phyloP scores from a whole-genome alignment of 2,113 vertebrate genomes.

The Brachyistius frenatus region DNA sequence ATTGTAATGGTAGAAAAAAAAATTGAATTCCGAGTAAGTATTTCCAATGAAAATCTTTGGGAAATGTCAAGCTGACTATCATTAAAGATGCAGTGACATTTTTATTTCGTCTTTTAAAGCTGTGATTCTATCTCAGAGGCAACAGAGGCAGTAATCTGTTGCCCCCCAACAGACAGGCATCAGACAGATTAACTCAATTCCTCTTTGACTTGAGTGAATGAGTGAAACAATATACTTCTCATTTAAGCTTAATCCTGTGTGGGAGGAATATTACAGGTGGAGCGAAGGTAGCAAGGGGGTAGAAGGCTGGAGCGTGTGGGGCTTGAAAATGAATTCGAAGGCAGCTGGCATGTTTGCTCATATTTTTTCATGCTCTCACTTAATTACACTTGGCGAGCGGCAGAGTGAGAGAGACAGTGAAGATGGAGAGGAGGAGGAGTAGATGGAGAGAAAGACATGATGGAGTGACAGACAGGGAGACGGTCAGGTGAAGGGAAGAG shows the following conservation, averaged over 20 bases:
- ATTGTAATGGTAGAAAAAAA: slow-evolving; percentile 14
- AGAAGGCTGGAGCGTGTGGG: slow-evolving; percentile 2
- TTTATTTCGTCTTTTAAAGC: slow-evolving; percentile 77
- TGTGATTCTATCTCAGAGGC: slow-evolving; percentile 71
- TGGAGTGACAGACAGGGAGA: slow-evolving; percentile 62
- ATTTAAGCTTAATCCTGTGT: slow-evolving; percentile 70
- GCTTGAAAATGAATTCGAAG: slow-evolving; percentile 62
- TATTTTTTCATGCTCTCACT: slow-evolving; percentile 63
- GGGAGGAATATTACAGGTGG: slow-evolving; percentile 67
- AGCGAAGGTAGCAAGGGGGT: slow-evolving; percentile 24
- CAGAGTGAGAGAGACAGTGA: slow-evolving; percentile 23
- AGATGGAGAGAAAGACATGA: slow-evolving; percentile 53
- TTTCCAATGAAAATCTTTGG: slow-evolving; percentile 59
- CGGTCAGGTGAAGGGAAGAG: slow-evolving; percentile 32
- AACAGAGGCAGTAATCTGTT: slow-evolving; percentile 69
- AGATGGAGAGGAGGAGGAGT: slow-evolving; percentile 27
- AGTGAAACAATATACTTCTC: slow-evolving; percentile 79
- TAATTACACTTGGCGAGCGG: slow-evolving; percentile 41
- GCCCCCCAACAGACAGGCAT: slow-evolving; percentile 61
- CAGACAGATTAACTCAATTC: slow-evolving; percentile 82
- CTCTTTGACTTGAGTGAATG: slow-evolving; percentile 76
- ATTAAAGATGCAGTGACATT: slow-evolving; percentile 79
- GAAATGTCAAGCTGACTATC: slow-evolving; percentile 80
- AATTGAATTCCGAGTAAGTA: slow-evolving; percentile 40
- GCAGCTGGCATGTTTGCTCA: slow-evolving; percentile 67